Evolutionary conservation across 92 coral and sea anemone species (phyloP), one percentile per base, ranked within the genome.

Genomic region (Pocillopora meandrina): DNA sequence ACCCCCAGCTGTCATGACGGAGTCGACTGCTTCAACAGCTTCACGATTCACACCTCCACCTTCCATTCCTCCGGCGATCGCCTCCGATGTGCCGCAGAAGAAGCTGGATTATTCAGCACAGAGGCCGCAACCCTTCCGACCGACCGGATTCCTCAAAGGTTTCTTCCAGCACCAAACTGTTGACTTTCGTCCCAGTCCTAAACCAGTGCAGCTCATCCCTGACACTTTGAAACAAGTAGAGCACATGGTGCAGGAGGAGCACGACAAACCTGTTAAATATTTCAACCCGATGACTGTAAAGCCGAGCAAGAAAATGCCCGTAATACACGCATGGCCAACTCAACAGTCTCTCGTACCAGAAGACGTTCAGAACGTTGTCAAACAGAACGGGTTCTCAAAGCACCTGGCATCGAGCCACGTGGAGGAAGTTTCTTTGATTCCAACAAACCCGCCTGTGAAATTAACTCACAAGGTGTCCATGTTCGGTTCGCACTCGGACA

Each of bases 341-440:
- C 72, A 73, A 63, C 79, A 83, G 68, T 62, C 86, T 4, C 36
- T 62, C 72, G 74, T 77, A 13, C 87, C 82, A 23, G 74, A 57
- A 10, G 89, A 65, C 65, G 87, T 69, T 23, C 80, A 86, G 77
- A 79, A 47, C 73, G 62, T 60, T 33, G 74, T 80, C 47, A 15
- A 49, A 9, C 84, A 71, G 7, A 66, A 84, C 59, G 82, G 87
- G 18, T 85, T 87, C 79, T 76, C 90, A 36, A 92, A 84, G 79
- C 92, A 89, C 71, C 89, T 69, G 5, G 80, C 87, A 13, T 84
- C 86, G 15, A 91, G 95, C 74, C 86, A 82, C 35, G 88, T 85
- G 52, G 84, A 76, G 63, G 93, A 90, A 82, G 87, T 91, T 9
- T 88, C 92, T 23, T 59, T 55, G 35, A 77, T 91, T 21, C 81